Evolutionary conservation across 2,888 invertebrate species (phyloP).

Genomic region (Hoplodrina blanda): DNA sequence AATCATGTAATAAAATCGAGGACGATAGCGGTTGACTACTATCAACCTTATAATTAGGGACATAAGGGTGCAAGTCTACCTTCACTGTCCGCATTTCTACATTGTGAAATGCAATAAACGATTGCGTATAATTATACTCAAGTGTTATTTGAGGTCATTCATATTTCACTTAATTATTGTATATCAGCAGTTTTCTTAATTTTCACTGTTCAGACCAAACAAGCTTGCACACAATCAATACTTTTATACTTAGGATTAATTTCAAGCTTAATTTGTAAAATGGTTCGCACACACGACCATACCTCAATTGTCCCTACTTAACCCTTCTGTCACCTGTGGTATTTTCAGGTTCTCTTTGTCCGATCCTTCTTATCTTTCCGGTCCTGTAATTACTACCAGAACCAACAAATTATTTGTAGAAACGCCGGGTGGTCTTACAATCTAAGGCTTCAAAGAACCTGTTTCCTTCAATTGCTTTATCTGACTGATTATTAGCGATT

Average conservation of each 20-base stretch:
- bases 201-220: not conserved
- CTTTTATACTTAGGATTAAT: not conserved
- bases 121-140: no score
- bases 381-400: slow-evolving; percentile 19
- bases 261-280: not conserved
- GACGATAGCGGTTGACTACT: no score
- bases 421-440: slow-evolving; percentile 41
- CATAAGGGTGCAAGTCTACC: no score
- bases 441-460: slow-evolving; percentile 44
- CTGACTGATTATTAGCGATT: slow-evolving; percentile 39
- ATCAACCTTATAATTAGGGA: no score
- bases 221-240: not conserved
- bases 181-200: not conserved
- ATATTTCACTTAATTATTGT: not conserved
- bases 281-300: not conserved
- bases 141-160: not conserved
- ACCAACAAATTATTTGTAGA: slow-evolving; percentile 29
- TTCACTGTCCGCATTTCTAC: no score
- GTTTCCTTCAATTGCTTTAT: slow-evolving; percentile 36
- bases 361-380: not conserved
- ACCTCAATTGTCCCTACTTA: not conserved
- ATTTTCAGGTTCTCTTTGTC: not conserved
- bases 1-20: no score
- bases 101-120: no score
- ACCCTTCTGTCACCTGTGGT: slow-evolving; percentile 14